A percentile compares a stretch with the other conserved stretches of the same genome.
Conservation (phyloP, 2,888 invertebrate genomes). For the Galerucella nymphaeae region DNA sequence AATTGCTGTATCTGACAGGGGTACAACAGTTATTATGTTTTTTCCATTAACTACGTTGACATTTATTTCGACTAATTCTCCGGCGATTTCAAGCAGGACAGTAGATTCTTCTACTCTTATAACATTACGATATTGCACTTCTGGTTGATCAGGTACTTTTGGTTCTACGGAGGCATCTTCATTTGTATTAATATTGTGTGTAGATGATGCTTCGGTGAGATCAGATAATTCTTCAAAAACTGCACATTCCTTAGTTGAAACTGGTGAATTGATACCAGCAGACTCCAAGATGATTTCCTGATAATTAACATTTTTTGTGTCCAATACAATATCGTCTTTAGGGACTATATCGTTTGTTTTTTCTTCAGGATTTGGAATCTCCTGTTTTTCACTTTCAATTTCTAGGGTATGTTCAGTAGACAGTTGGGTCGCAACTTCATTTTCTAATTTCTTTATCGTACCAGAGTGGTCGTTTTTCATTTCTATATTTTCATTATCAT, state of each 20-base stretch:
- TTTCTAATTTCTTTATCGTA: neutral
- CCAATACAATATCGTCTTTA: constrained; percentile 11
- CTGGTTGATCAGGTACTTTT: constrained; percentile 30
- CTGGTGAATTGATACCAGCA: neutral
- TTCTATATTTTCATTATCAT: neutral
- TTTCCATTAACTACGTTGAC: constrained; percentile 54
- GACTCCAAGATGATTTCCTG: constrained; percentile 2
- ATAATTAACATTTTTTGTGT: constrained; percentile 14
- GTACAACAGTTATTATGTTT: constrained; percentile 55
- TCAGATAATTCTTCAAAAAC: neutral
- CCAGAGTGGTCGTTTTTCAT: neutral
- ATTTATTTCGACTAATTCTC: constrained; percentile 56
- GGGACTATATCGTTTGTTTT: neutral
- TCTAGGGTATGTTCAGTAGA: neutral
- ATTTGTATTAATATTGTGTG: neutral
- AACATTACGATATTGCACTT: constrained; percentile 48
- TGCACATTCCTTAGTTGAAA: neutral
- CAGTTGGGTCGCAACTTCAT: neutral
- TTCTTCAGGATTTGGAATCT: neutral
- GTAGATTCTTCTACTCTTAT: constrained; percentile 53
- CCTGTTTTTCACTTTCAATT: neutral
- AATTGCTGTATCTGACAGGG: constrained; percentile 51
- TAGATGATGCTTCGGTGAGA: neutral
- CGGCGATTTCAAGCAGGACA: constrained; percentile 54
- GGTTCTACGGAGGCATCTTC: constrained; percentile 19